Evolutionary conservation across 2,888 invertebrate genomes (phyloP), one percentile per base, ranked within the genome.

Genomic region (Caenorhabditis virilis): DNA sequence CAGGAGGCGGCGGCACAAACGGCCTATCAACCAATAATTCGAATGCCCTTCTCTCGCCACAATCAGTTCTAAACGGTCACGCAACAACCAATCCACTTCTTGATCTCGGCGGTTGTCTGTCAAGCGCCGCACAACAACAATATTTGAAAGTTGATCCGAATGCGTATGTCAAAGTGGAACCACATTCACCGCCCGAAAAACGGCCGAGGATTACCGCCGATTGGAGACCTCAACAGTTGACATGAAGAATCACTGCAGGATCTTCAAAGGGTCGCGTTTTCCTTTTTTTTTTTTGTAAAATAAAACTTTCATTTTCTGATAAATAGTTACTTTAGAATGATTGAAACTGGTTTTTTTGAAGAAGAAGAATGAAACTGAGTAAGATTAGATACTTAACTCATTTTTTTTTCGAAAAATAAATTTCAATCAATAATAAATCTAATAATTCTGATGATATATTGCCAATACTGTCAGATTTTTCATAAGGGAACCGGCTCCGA

Each of bases 121-220:
- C 9, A 20, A 22, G 22, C 43, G 22, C 55, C 36, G 23, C 47
- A 55, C 42, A 22, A 47, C 7, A 25, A 25, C 18, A 56, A 57
- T 23, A 62, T 33, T 13, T 57, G 22, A 63, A 63, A 39, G 30
- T 64, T 20, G 64, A 64, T 30, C 73, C 70, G 39, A 60, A 61
- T 20, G 49, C 69, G 16, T 81, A 79, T 63, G 69, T 81, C 50
- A 81, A 81, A 53, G 48, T 76, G 35, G 82, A 82, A 58, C 73
- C 74, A 15, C 69, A 77, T 30, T 75, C 80, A 25, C 81, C 81
- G 35, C 76, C 76, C n/a, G 76, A 81, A 49, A 82, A 82, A 67
- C 68, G 82, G 15, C 55, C 78, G 2, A 63, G 81, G 20, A 59
- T 77, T 15, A 48, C 62, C 11, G 45, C 60, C 20, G 78, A 75